Evolutionary conservation across 2,888 invertebrate species (phyloP).

Genomic region (Cabera pusaria): DNA sequence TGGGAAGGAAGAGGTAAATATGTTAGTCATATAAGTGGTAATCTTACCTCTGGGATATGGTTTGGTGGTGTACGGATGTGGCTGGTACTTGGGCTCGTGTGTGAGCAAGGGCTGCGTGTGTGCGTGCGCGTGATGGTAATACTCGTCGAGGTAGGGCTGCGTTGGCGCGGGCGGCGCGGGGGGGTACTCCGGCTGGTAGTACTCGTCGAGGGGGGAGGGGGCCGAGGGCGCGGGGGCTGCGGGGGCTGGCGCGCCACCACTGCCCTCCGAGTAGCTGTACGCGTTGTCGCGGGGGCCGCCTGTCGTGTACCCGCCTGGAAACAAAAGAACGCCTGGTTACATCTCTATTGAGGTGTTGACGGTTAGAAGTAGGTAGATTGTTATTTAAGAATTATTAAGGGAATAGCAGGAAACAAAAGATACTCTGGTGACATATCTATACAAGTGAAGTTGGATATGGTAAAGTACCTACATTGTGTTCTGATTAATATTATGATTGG

Average conservation of each 20-base stretch:
- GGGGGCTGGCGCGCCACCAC: constrained; percentile 51
- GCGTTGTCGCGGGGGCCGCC: constrained; percentile 80
- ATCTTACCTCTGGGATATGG: constrained; percentile 87
- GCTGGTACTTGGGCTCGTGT: constrained; percentile 89
- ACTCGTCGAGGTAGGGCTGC: constrained; percentile 87
- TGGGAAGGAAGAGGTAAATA: no score
- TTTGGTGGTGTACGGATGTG: constrained; percentile 87
- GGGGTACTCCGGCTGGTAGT: constrained; percentile 76
- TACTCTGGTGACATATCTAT: no score
- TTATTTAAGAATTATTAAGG: no score
- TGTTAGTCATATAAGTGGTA: no score
- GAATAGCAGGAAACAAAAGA: no score
- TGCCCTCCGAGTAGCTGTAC: constrained; percentile 73
- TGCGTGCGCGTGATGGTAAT: constrained; percentile 89
- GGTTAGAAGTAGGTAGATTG: no score
- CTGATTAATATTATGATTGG: no score
- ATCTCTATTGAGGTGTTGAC: no score
- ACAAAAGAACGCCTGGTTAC: no score
- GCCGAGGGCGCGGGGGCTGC: constrained; percentile 61
- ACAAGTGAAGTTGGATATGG: no score
- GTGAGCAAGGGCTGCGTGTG: constrained; percentile 85
- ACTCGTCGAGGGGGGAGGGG: constrained; percentile 81
- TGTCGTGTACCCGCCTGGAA: constrained; percentile 82
- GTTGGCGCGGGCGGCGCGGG: constrained; percentile 72
- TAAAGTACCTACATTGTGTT: no score